A percentile compares a stretch with the other conserved stretches of the same genome.
phyloP scores from a whole-genome alignment of 2,113 vertebrate genomes.

The Pituophis catenifer region DNA sequence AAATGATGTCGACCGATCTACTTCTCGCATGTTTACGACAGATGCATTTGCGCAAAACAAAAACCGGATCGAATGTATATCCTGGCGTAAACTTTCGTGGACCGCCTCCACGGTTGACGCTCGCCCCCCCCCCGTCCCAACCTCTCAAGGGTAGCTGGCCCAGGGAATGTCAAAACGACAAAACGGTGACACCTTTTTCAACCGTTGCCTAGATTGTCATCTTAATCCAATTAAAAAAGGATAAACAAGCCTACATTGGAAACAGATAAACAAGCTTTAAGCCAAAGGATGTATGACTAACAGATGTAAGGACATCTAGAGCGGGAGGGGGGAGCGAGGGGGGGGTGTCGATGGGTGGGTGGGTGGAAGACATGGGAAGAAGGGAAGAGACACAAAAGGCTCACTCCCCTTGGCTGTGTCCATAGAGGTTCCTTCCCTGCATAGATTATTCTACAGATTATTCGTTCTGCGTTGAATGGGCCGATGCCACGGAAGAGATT shows the following conservation, averaged over 20 bases:
- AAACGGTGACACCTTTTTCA: not conserved
- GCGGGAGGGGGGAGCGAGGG: not conserved
- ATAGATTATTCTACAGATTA: not conserved
- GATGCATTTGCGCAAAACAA: not conserved
- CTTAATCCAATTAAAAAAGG: constrained; percentile 14
- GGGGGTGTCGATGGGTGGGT: not conserved
- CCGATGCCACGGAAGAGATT: constrained; percentile 10
- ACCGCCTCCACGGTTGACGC: too few species aligned
- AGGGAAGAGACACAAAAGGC: not conserved
- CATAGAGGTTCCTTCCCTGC: not conserved
- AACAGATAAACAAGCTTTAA: constrained; percentile 20
- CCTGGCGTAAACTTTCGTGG: not conserved
- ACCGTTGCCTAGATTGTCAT: not conserved
- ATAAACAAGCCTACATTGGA: not conserved
- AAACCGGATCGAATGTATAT: not conserved
- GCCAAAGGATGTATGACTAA: constrained; percentile 4
- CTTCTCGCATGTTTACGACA: not conserved
- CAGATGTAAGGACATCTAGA: constrained; percentile 1
- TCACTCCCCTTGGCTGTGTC: not conserved
- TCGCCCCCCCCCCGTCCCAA: not conserved
- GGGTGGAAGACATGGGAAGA: not conserved
- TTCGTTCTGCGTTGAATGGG: not conserved
- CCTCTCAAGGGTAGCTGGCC: too few species aligned
- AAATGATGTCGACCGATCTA: not conserved
- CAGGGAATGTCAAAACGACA: not conserved